Evolutionary conservation across 37 sponge, comb jelly and placozoan genomes (phyloP).

Genomic region (Agelas oroides): DNA sequence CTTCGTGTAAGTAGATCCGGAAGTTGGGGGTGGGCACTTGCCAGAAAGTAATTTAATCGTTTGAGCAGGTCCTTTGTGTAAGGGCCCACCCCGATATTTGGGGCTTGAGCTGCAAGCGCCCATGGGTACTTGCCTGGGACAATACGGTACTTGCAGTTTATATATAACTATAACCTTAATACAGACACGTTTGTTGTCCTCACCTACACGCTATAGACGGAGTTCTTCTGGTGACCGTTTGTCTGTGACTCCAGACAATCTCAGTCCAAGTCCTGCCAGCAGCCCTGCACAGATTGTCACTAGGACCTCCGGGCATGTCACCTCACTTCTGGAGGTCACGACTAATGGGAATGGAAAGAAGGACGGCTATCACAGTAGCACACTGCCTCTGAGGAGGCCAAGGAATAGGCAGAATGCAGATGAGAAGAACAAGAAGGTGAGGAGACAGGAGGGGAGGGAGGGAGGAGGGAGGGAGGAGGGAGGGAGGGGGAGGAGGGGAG

Average conservation of each 20-base stretch:
- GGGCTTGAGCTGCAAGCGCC: background rate
- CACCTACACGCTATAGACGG: conserved; percentile 11
- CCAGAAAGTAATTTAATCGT: too few relatives aligned
- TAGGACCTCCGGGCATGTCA: background rate
- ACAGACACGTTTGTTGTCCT: background rate
- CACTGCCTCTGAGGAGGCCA: conserved; percentile 48
- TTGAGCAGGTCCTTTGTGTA: too few relatives aligned
- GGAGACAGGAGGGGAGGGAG: too few relatives aligned
- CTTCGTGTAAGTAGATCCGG: too few relatives aligned
- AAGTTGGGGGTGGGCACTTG: too few relatives aligned
- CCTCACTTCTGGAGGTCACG: conserved; percentile 24
- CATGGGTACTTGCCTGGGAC: too few relatives aligned
- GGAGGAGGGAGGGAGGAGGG: too few relatives aligned
- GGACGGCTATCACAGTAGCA: conserved; percentile 52
- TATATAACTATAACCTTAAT: background rate
- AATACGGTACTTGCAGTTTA: background rate
- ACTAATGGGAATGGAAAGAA: background rate
- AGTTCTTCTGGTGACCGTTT: conserved; percentile 70
- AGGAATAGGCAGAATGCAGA: conserved; percentile 26
- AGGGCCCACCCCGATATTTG: background rate
- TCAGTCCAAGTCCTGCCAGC: conserved; percentile 41
- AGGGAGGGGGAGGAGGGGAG: too few relatives aligned
- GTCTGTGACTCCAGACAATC: conserved; percentile 59
- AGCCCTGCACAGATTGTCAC: too few relatives aligned
- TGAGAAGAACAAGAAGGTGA: conserved; percentile 66